These are phyloP conservation scores for Sapajus apella DNA, from an alignment of 2,113 vertebrate genomes.

Conservation along the genomic window DNA sequence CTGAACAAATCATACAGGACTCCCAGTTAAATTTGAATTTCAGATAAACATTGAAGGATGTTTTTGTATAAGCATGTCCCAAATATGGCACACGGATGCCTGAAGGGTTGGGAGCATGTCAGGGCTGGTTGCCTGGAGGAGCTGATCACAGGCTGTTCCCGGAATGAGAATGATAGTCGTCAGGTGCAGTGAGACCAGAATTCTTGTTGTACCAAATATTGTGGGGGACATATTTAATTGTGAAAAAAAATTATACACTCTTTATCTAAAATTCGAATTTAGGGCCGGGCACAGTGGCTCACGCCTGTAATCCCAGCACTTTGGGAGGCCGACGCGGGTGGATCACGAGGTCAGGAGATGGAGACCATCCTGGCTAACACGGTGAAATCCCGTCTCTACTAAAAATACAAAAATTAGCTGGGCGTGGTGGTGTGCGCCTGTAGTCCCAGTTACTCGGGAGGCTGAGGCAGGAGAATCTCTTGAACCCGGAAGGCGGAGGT, in stretches of 20 bases:
- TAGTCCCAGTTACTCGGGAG: no score
- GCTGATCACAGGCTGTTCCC: not conserved
- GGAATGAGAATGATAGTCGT: not conserved
- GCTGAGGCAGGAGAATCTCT: no score
- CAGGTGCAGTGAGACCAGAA: not conserved
- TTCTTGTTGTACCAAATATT: not conserved
- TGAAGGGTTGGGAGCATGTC: not conserved
- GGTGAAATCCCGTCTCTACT: no score
- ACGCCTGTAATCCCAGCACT: no score
- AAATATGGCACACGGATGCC: not conserved
- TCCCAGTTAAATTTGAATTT: not conserved
- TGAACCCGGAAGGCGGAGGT: no score
- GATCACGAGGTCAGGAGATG: no score
- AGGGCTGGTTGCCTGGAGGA: constrained; percentile 24
- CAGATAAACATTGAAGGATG: not conserved
- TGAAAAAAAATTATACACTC: fast-evolving
- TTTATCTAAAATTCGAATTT: not conserved
- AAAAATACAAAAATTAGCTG: no score
- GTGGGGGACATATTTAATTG: no score
- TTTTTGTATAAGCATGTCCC: not conserved
- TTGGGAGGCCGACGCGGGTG: no score
- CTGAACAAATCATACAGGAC: not conserved
- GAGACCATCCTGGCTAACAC: no score
- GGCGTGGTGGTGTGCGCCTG: no score
- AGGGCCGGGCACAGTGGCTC: no score